Conservation (phyloP, 2,113 vertebrate genomes). For the Pantherophis guttatus region DNA sequence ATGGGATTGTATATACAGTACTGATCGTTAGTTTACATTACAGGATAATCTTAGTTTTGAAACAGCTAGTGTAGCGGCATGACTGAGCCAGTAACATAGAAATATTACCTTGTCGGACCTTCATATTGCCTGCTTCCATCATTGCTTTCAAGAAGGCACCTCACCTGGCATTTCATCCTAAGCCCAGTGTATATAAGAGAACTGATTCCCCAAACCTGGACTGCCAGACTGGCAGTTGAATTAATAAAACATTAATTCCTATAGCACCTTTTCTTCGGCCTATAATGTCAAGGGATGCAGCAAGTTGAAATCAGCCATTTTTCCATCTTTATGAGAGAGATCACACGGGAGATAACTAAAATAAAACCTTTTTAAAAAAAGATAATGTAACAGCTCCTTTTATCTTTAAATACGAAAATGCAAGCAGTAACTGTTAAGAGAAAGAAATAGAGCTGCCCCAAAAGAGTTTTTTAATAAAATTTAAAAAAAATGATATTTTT, state of each 20-base stretch:
- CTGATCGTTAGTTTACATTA: background rate
- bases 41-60: background rate
- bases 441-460: background rate
- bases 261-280: background rate
- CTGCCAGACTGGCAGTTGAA: background rate
- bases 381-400: background rate
- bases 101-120: background rate
- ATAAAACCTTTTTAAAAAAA: background rate
- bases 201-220: background rate
- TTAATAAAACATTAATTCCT: background rate
- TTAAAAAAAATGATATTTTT: background rate
- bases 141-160: background rate
- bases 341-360: background rate
- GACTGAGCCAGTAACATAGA: background rate
- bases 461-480: background rate
- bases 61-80: background rate
- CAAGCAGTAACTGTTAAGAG: background rate
- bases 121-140: background rate
- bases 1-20: background rate
- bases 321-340: background rate
- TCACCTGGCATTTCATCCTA: background rate
- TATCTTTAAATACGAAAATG: background rate
- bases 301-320: background rate
- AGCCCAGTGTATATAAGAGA: background rate
- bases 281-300: background rate